Conservation (phyloP, 2,888 invertebrate species). For the Netelia fuscicornis region DNA sequence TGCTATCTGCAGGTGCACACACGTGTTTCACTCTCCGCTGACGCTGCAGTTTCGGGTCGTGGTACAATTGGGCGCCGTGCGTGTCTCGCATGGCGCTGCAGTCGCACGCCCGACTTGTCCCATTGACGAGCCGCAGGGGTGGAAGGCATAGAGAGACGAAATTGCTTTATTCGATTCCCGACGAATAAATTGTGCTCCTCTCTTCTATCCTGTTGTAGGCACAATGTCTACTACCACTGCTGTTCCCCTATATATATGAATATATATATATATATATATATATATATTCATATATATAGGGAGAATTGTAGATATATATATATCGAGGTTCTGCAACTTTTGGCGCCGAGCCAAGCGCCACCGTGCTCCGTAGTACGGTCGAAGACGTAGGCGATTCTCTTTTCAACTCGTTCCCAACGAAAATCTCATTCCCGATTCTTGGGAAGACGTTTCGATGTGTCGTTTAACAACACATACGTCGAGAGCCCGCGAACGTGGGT, state of each 20-base stretch:
- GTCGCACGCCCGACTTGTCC: conserved; percentile 44
- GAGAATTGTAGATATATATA: conserved; percentile 13
- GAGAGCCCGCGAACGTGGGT: not conserved
- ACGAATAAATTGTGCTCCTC: conserved; percentile 60
- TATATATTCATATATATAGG: conserved; percentile 2
- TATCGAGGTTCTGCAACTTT: conserved; percentile 47
- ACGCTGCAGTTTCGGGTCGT: not conserved
- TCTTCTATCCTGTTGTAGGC: conserved; percentile 16
- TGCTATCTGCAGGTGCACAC: conserved; percentile 65
- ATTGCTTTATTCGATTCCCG: conserved; percentile 66
- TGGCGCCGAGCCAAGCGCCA: conserved; percentile 62
- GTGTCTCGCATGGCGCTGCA: conserved; percentile 1
- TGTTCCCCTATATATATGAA: not conserved
- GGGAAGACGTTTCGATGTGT: conserved; percentile 24
- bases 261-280: conserved; percentile 21
- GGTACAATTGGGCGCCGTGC: not conserved
- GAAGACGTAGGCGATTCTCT: conserved; percentile 45
- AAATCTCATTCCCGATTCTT: conserved; percentile 52
- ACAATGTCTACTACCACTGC: conserved; percentile 5
- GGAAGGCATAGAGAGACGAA: conserved; percentile 54
- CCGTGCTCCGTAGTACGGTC: conserved; percentile 18
- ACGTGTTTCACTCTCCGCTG: conserved; percentile 16
- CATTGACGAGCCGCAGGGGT: conserved; percentile 51
- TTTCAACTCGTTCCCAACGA: conserved; percentile 36
- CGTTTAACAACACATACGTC: not conserved